Evolutionary conservation across 2,113 vertebrate genomes (phyloP), one percentile per base, ranked within the genome.

Genomic region (Steatornis caripensis): DNA sequence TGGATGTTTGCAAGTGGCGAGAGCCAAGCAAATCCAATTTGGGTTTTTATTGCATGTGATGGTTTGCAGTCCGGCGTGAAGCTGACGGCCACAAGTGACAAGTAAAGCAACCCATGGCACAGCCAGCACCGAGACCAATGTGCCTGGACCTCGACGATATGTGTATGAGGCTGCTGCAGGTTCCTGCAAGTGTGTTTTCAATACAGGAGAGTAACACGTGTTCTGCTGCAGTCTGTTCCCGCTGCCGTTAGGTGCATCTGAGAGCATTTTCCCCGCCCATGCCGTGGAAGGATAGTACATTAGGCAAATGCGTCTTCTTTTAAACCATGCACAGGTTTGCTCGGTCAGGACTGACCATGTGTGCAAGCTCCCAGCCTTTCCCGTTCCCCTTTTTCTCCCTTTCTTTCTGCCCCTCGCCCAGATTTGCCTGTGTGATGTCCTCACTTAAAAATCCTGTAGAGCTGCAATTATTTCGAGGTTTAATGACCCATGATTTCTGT

Each of bases 401-500:
- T 77, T 62, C 58, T 87, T 87, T 58, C 81, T 37, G 68, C 32
- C 15, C 58, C 37, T 78, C 1, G 0, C 55, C 29, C 53, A 30
- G 46, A 34, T 93, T 91, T 94, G 69, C 70, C 69, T 84, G 62
- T 57, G 54, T 70, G 79, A 79, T 72, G 72, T 69, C 54, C 69
- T 77, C 74, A 26, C 61, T 95, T 93, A 89, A 65, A 83, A 95
- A 90, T 62, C 61, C 43, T 53, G 37, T 87, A 5, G 12, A 91
- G 66, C 84, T 84, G 74, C 87, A 76, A 88, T 95, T 96, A 96
- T 96, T 96, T 92, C 0, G 6, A 89, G 88, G 54, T 81, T 92
- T 97, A 96, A 97, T 97, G 96, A 92, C 64, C 84, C 75, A 8
- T 84, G 90, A 81, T 81, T 96, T 93, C 92, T 87, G 53, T 95